Percentiles rank a stretch among this genome's conserved stretches.
Evolutionary conservation across 64 coral and sea anemone genomes (phyloP).

Genomic region (Pocillopora verrucosa): DNA sequence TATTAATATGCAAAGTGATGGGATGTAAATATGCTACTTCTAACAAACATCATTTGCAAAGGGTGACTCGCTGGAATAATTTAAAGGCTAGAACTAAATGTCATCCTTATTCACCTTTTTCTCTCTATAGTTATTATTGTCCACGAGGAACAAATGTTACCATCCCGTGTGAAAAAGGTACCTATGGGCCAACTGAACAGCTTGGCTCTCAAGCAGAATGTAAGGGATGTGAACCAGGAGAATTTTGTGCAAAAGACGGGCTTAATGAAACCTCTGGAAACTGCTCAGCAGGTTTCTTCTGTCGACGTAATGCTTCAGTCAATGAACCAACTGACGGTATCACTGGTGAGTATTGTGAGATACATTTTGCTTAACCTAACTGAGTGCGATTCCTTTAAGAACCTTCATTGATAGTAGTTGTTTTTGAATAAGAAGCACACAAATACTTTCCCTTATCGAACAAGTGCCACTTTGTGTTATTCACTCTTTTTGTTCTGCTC

Average conservation of each 20-base stretch:
- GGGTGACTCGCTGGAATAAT: neutral
- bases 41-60: too few relatives aligned
- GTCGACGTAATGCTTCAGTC: constrained; percentile 81
- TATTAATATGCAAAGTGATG: too few relatives aligned
- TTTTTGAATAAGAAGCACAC: neutral
- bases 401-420: neutral
- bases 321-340: constrained; percentile 67
- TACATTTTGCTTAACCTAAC: neutral
- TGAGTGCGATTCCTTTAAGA: neutral
- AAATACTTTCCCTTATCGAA: too few relatives aligned
- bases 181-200: constrained; percentile 73
- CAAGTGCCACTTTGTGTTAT: too few relatives aligned
- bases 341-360: constrained; percentile 63
- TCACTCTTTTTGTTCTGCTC: too few relatives aligned
- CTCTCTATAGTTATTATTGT: constrained; percentile 71
- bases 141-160: constrained; percentile 68
- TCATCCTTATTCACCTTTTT: constrained; percentile 3
- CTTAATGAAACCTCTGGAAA: constrained; percentile 87
- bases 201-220: constrained; percentile 79
- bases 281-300: constrained; percentile 94
- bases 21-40: too few relatives aligned
- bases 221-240: constrained; percentile 82
- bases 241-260: constrained; percentile 75
- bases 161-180: constrained; percentile 75
- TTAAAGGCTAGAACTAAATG: neutral